Conservation (phyloP, 2,113 vertebrate genomes). For the Azemiops feae region DNA sequence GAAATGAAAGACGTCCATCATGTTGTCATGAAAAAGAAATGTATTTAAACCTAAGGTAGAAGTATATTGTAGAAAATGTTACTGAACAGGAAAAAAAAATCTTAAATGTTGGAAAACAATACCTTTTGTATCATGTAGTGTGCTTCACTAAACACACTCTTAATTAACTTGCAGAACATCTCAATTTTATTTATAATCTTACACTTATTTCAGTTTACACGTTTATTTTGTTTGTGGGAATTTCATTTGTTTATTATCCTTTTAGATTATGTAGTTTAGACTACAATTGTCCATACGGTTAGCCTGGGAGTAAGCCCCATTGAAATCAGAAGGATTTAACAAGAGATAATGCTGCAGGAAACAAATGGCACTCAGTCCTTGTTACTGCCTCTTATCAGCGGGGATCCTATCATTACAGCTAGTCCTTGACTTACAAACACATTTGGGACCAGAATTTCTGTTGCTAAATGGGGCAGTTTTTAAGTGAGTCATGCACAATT, state of each 20-base stretch:
- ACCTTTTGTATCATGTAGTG: not conserved
- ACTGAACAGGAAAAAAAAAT: not conserved
- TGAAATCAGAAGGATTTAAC: not conserved
- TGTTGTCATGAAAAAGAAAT: conserved; percentile 11
- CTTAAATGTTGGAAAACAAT: not conserved
- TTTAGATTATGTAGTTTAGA: not conserved
- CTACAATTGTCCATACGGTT: not conserved
- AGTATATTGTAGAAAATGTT: not conserved
- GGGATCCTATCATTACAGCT: not conserved
- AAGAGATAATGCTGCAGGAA: not conserved
- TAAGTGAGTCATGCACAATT: no score
- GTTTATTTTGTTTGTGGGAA: not conserved
- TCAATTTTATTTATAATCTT: not conserved
- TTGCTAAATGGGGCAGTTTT: no score
- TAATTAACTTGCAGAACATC: not conserved
- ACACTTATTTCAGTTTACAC: not conserved
- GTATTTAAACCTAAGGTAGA: conserved; percentile 23
- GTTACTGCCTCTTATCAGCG: not conserved
- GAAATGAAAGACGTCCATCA: conserved; percentile 19
- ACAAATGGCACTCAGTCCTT: not conserved
- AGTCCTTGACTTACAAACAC: no score
- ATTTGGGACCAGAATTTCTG: no score
- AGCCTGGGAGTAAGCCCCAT: not conserved
- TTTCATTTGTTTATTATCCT: not conserved
- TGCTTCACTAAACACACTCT: not conserved